Evolutionary conservation across 2,797 vertebrate species (phyloP), one percentile per base, ranked within the genome.

Genomic region (Myiothlypis chrysogaster): DNA sequence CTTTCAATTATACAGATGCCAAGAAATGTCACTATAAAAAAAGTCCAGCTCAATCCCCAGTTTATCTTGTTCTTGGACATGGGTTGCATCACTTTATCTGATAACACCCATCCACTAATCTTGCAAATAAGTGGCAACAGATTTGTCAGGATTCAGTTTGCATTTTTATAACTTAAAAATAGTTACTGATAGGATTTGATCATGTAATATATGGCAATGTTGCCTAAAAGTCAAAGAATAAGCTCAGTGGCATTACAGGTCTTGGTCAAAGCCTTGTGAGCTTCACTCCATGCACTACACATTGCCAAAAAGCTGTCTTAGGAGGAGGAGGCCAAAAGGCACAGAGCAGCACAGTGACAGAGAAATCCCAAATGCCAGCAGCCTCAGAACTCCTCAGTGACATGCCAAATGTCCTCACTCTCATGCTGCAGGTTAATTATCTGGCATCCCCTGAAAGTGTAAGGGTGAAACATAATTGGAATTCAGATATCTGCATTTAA

Each of bases 401-500:
- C 1, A 4, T 15, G 41, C 59, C 63, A 88, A 63, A 83, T 28
- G 59, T 41, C 70, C 80, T 87, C 49, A 73, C 30, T 57, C 63
- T 47, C 39, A 56, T 46, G 52, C 37, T 66, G 34, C 37, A 71
- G 77, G 81, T 94, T 91, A 95, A 94, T 63, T 78, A 52, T 22
- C 57, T 80, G 57, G 41, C 72, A 89, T n/a, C 6, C 53, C 22
- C 24, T 50, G 34, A 57, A 86, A 39, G 43, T 59, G 50, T 37
- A 88, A 81, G 63, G 76, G 64, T 80, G 75, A 84, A 89, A 43
- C 15, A 49, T 82, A 87, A 97, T 34, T 92, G 77, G 77, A 70
- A 95, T 87, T 94, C 68, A 70, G 81, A 64, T 73, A 82, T 53
- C 46, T 83, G 49, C 66, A 60, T 77, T 94, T 90, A 95, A 87